Evolutionary conservation across 2,113 vertebrate genomes (phyloP).

Genomic region (Alosa alosa): DNA sequence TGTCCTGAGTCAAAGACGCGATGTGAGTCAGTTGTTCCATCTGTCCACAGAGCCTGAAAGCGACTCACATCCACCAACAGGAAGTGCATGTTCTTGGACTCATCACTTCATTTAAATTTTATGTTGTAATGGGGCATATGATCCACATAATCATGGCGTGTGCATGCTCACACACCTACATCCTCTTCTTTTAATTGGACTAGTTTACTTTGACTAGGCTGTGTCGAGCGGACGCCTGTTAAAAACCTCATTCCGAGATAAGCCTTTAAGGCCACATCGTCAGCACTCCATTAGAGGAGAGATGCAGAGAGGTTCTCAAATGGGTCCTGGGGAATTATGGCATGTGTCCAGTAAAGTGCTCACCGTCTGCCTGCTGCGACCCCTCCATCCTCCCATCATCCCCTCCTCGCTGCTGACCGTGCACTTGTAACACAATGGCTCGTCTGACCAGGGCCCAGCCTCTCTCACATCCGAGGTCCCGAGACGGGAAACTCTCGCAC

Average conservation of each 20-base stretch:
- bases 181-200: background rate
- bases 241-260: background rate
- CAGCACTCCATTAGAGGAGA: background rate
- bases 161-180: background rate
- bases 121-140: background rate
- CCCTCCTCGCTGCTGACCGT: slow-evolving; percentile 53
- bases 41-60: background rate
- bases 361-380: background rate
- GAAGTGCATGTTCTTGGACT: background rate
- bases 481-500: slow-evolving; percentile 8
- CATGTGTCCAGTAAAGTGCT: background rate
- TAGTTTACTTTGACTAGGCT: background rate
- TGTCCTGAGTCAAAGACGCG: background rate
- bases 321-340: background rate
- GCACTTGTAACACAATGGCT: slow-evolving; percentile 56
- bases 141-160: background rate
- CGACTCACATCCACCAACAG: background rate
- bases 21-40: background rate
- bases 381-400: background rate
- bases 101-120: background rate
- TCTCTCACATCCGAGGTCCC: slow-evolving; percentile 31
- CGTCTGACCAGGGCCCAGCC: slow-evolving; percentile 34
- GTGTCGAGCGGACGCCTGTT: background rate
- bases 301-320: background rate
- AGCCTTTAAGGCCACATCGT: background rate